Conservation (phyloP, 2,113 vertebrate genomes). For the Coptodon rendalli region DNA sequence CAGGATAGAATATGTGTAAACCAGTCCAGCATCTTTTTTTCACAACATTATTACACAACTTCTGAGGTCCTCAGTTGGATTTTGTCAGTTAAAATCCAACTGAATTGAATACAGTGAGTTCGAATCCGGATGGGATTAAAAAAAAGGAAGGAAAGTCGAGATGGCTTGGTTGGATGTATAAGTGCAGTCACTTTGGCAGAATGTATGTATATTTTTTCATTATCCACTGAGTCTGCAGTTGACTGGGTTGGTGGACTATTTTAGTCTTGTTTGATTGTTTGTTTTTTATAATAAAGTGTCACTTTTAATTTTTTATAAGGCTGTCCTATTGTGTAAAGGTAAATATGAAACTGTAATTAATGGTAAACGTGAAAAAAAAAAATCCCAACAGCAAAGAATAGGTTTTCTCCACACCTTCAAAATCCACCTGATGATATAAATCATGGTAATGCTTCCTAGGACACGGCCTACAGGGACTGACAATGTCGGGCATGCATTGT, state of each 20-base stretch:
- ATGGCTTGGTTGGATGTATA: accelerated
- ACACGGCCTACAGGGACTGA: background rate
- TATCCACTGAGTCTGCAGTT: background rate
- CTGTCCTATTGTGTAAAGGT: background rate
- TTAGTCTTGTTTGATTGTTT: background rate
- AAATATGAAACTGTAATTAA: background rate
- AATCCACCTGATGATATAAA: background rate
- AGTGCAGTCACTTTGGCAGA: background rate
- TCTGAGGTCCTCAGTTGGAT: background rate
- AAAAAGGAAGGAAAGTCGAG: background rate
- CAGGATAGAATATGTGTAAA: background rate
- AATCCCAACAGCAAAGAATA: background rate
- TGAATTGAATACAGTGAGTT: background rate
- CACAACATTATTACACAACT: background rate
- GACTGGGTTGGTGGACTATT: background rate
- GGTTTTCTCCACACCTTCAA: background rate
- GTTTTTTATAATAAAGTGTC: background rate
- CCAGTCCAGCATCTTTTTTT: background rate
- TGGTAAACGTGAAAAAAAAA: background rate
- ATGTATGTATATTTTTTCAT: background rate
- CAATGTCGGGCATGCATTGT: background rate
- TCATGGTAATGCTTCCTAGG: background rate
- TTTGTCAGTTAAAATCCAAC: background rate
- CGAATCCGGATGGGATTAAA: background rate
- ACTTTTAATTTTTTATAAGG: accelerated